phyloP scores from a whole-genome alignment of 2,797 vertebrate genomes.

The Lophura swinhoii region DNA sequence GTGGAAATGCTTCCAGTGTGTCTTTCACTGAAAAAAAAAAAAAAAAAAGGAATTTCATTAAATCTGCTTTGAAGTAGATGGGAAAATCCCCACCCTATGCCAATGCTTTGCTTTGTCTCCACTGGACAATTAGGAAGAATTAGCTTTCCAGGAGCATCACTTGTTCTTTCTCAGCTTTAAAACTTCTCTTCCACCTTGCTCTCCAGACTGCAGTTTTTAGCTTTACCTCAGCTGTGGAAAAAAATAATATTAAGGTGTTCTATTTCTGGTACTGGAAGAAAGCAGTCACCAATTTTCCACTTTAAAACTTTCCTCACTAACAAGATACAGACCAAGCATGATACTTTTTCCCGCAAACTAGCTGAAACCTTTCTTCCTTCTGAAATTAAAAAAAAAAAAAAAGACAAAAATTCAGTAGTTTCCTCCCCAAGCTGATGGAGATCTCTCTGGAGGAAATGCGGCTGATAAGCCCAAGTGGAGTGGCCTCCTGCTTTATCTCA shows the following conservation, averaged over 20 bases:
- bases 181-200: background rate
- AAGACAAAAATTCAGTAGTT: conserved; percentile 41
- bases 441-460: conserved; percentile 66
- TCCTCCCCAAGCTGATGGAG: conserved; percentile 48
- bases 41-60: conserved; percentile 50
- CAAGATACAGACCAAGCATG: background rate
- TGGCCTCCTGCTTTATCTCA: conserved; percentile 56
- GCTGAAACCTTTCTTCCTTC: background rate
- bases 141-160: background rate
- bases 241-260: background rate
- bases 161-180: conserved; percentile 28
- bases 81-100: background rate
- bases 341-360: background rate
- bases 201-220: conserved; percentile 24
- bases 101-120: conserved; percentile 34
- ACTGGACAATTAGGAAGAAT: conserved; percentile 62
- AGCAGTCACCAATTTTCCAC: background rate
- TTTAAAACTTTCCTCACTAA: background rate
- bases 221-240: background rate
- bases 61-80: background rate
- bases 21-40: background rate
- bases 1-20: background rate
- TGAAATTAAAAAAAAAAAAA: background rate
- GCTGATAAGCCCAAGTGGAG: conserved; percentile 59
- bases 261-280: background rate